Evolutionary conservation across 2,888 invertebrate species (phyloP), one percentile per base, ranked within the genome.

Genomic region (Mimas tiliae): DNA sequence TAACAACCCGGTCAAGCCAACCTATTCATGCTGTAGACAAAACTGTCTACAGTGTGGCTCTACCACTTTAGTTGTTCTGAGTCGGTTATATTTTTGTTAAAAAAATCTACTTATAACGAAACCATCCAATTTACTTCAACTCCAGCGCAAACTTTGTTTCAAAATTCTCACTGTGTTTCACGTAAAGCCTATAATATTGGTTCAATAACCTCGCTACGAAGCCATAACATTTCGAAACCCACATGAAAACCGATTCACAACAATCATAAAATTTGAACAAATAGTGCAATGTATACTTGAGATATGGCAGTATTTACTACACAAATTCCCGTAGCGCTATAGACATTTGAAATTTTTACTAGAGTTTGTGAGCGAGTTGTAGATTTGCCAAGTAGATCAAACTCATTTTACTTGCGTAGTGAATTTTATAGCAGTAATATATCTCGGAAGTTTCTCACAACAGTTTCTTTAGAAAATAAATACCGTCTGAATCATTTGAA

Each of bases 251-350:
- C 58, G 58, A 12, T 58, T 42, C 38, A 12, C 11, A 19, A 42
- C 11, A 58, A 38, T 58, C 19, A 42, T 58, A 65, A 65, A 27
- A 53, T 64, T 45, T 62, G 33, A 21, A 63, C 63, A 33, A 33
- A 53, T 33, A n/a, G 48, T 67, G 42, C 42, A 52, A 21, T 58
- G 19, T 38, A n/a, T n/a, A 42, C 11, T 58, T 42, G 58, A 42
- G 12, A 19, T 42, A 58, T 42, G 42, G 7, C 42, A 12, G 6
- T 42, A 12, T 42, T 42, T 42, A 19, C 34, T 11, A 8, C 16
- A 34, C 38, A 27, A 1, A 58, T 42, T 55, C 34, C 33, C 55
- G 16, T 27, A 16, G 42, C 42, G 9, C 11, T 42, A 42, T 58
- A 58, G 12, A 58, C 16, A 58, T 58, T 38, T 42, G 38, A 11